Evolutionary conservation across 2,888 invertebrate genomes (phyloP), one percentile per base, ranked within the genome.

Genomic region (Eupelmus urozonus): DNA sequence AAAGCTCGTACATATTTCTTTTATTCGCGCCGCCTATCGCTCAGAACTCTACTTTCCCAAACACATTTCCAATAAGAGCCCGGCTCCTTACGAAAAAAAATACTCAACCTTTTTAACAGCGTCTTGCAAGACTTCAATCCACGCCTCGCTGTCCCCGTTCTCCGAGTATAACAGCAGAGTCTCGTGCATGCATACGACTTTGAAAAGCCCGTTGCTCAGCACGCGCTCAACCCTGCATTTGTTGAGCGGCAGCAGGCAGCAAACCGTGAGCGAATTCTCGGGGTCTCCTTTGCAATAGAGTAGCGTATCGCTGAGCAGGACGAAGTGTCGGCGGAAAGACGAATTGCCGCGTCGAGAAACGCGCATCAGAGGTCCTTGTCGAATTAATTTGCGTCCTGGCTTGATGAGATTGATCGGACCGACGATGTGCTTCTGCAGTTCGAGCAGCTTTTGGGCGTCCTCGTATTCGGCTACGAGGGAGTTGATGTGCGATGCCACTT

Each of bases 381-480:
- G 94, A 71, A 95, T 91, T 62, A 95, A 90, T 81, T 92, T 92
- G n/a, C 95, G 91, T 9, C 93, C 93, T 40, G 94, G 95, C 75
- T 92, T 92, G 0, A 95, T 92, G 53, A 95, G 92, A 83, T 92
- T 92, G 0, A 94, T 92, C 3, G 92, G 25, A 82, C 92, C 92
- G 4, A 91, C 88, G 23, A 95, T 90, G 51, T 92, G 92, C 76
- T 92, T 92, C 86, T 95, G 95, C 18, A 96, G 90, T 86, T 93
- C 92, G 16, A 95, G 87, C 82, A 95, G 90, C 83, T 92, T 91
- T 87, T 93, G 93, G 66, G 93, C 93, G 83, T 94, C 93, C 87
- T 95, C 95, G 85, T 95, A 94, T 82, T 95, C 94, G 79, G 93
- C 92, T 2, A 95, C 92, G 66, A 94, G 91, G n/a, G 93, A 91